These are phyloP conservation scores for Cephus spinipes DNA, from an alignment of 2,888 invertebrate species.

Conservation along the genomic window DNA sequence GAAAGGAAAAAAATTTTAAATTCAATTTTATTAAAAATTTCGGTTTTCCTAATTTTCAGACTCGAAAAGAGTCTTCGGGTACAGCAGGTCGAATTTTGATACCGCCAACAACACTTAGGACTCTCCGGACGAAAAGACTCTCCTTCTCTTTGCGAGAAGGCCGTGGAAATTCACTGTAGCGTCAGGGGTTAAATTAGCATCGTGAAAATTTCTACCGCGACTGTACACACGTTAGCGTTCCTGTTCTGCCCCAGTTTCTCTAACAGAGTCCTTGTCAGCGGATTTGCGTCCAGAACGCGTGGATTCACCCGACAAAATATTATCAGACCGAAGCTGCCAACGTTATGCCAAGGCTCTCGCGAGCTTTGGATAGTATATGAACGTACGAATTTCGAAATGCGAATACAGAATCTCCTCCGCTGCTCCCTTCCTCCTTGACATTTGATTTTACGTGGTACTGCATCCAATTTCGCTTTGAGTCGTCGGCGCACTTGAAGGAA, in stretches of 20 bases:
- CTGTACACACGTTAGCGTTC: conserved; percentile 5
- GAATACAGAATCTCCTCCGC: background rate
- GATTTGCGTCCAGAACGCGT: conserved; percentile 18
- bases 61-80: background rate
- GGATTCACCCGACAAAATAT: conserved; percentile 18
- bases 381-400: background rate
- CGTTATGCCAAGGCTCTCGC: background rate
- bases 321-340: conserved; percentile 15
- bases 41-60: too few species aligned
- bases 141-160: background rate
- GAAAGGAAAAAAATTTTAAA: too few species aligned
- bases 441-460: background rate
- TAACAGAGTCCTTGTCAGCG: conserved; percentile 12
- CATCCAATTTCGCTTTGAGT: background rate
- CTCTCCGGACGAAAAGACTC: background rate
- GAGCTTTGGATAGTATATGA: background rate
- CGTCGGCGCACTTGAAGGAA: background rate
- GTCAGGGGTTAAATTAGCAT: background rate
- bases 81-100: background rate
- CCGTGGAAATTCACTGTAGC: background rate
- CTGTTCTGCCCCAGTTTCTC: conserved; percentile 12
- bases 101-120: background rate
- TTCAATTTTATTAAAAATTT: background rate
- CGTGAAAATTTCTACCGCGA: background rate
- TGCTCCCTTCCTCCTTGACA: background rate